Evolutionary conservation across 2,888 invertebrate species (phyloP).

Genomic region (Hemistola chrysoprasaria): DNA sequence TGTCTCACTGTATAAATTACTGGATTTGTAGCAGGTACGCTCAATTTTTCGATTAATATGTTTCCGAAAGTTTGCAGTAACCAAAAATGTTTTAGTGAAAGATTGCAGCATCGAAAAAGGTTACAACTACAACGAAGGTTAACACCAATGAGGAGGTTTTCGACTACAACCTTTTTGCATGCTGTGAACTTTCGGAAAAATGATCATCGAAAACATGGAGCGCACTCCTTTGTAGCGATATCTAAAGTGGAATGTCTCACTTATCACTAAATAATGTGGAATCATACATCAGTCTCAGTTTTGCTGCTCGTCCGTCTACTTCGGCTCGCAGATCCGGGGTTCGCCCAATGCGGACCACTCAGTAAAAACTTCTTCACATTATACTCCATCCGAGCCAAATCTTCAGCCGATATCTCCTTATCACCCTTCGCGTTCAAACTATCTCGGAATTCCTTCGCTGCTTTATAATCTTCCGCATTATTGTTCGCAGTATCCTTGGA

Average conservation of each 20-base stretch:
- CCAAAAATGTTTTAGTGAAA: too few relatives aligned
- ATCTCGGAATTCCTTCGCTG: slow-evolving; percentile 50
- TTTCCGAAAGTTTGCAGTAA: too few relatives aligned
- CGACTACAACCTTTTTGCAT: too few relatives aligned
- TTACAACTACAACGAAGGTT: too few relatives aligned
- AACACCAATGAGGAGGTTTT: too few relatives aligned
- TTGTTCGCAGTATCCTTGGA: slow-evolving; percentile 58
- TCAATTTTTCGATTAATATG: too few relatives aligned
- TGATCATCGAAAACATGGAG: too few relatives aligned
- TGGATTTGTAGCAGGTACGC: too few relatives aligned
- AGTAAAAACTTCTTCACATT: slow-evolving; percentile 89
- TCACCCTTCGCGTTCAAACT: slow-evolving; percentile 56
- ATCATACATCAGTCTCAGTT: slow-evolving; percentile 81
- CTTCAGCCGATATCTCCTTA: slow-evolving; percentile 75
- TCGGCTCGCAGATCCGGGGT: slow-evolving; percentile 49
- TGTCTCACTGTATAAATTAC: too few relatives aligned
- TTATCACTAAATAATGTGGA: slow-evolving; percentile 49
- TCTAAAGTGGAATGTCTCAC: slow-evolving; percentile 34
- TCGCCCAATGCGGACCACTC: slow-evolving; percentile 77
- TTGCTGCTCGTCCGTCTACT: slow-evolving; percentile 78
- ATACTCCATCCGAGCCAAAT: slow-evolving; percentile 88
- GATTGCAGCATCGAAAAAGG: too few relatives aligned
- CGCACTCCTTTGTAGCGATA: background rate
- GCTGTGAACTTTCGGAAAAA: too few relatives aligned
- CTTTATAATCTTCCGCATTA: slow-evolving; percentile 45